Evolutionary conservation across 1,140 invertebrate species (phyloP).

Genomic region (Cyrtorhinus lividipennis): DNA sequence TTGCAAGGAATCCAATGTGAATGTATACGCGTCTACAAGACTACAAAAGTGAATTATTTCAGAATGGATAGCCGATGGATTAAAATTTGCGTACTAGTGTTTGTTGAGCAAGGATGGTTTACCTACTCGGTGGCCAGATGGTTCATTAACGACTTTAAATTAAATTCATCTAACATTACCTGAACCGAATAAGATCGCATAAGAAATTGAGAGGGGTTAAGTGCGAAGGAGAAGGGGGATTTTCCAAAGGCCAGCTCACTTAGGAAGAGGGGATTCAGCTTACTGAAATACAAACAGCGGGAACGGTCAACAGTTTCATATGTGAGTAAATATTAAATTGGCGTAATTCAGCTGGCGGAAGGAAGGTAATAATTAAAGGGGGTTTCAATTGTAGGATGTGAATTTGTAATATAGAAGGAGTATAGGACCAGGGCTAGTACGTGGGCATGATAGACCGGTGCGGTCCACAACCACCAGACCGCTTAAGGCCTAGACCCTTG

Average conservation of each 20-base stretch:
- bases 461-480: constrained; percentile 4
- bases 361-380: constrained; percentile 19
- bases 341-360: constrained; percentile 16
- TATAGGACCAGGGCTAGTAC: background rate
- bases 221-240: no score
- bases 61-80: no score
- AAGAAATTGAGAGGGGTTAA: background rate
- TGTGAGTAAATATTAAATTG: constrained; percentile 21
- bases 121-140: no score
- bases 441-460: constrained; percentile 17
- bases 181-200: background rate
- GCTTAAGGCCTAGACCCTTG: constrained; percentile 9
- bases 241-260: no score
- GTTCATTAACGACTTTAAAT: no score
- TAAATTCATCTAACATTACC: no score
- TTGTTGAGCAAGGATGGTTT: no score
- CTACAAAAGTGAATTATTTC: no score
- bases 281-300: constrained; percentile 18
- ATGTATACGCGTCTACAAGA: no score
- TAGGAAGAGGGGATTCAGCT: background rate
- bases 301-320: constrained; percentile 19
- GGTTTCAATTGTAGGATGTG: constrained; percentile 20
- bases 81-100: no score
- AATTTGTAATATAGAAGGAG: constrained; percentile 15
- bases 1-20: no score